phyloP scores from a whole-genome alignment of 2,797 vertebrate genomes.

The Enoplosus armatus region DNA sequence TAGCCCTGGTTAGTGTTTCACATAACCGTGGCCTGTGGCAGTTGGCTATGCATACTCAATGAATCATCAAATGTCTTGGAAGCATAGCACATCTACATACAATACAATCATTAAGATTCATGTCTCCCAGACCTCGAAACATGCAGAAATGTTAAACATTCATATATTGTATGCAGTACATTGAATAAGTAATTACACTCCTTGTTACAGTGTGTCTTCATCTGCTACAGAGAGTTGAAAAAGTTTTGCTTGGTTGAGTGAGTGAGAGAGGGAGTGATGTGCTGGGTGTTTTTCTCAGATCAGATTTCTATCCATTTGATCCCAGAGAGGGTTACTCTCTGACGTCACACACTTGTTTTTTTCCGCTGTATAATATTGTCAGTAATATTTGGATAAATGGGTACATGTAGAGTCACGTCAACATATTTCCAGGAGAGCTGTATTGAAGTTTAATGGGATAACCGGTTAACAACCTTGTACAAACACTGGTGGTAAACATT shows the following conservation, averaged over 20 bases:
- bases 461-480: neutral
- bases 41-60: conserved; percentile 19
- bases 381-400: neutral
- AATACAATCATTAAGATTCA: conserved; percentile 23
- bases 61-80: conserved; percentile 37
- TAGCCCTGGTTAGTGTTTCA: neutral
- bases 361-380: neutral
- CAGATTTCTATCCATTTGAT: conserved; percentile 24
- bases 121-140: conserved; percentile 26
- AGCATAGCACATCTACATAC: conserved; percentile 15
- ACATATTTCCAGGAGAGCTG: neutral
- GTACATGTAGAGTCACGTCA: neutral
- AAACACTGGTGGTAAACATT: neutral
- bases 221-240: conserved; percentile 4
- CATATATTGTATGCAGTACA: conserved; percentile 16
- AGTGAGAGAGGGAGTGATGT: neutral
- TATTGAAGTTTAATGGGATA: neutral
- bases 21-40: conserved; percentile 6
- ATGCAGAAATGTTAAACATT: conserved; percentile 24
- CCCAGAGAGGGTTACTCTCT: conserved; percentile 17
- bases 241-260: neutral
- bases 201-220: neutral
- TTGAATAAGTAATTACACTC: conserved; percentile 27
- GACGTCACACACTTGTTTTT: conserved; percentile 22
- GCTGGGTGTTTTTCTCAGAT: conserved; percentile 24